Evolutionary conservation across 2,113 vertebrate species (phyloP).

Genomic region (Pao palembangensis): DNA sequence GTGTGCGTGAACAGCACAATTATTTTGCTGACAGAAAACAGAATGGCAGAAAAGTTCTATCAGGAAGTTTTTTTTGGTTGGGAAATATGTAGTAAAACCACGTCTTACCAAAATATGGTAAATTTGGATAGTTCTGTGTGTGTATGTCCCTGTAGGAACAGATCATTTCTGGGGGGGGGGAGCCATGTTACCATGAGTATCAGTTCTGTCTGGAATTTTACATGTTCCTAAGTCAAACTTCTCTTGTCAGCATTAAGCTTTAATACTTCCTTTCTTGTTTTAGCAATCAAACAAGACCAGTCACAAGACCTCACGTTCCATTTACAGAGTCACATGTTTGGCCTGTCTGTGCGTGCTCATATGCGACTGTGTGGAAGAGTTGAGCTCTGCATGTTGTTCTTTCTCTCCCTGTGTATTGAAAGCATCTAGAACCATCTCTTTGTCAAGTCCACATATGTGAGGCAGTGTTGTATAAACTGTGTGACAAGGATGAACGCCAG

Average conservation of each 20-base stretch:
- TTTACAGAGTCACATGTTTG: background rate
- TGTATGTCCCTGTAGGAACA: too few relatives aligned
- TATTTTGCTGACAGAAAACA: too few relatives aligned
- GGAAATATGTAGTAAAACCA: background rate
- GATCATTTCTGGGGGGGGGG: background rate
- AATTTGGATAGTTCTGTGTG: too few relatives aligned
- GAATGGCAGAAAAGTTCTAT: background rate
- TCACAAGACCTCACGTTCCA: slow-evolving; percentile 1
- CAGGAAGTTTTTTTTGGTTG: background rate
- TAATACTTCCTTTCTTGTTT: slow-evolving; percentile 5
- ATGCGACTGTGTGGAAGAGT: slow-evolving; percentile 24
- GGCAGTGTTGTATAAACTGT: slow-evolving; percentile 6
- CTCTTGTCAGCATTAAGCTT: background rate
- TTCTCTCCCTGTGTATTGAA: slow-evolving; percentile 11
- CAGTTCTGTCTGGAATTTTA: background rate
- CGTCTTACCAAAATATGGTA: background rate
- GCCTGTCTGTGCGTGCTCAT: background rate
- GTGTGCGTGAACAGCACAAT: background rate
- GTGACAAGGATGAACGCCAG: background rate
- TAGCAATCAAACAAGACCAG: background rate
- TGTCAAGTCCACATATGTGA: slow-evolving; percentile 23
- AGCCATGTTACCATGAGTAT: background rate
- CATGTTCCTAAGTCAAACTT: background rate
- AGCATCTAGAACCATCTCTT: slow-evolving; percentile 48
- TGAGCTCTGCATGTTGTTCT: slow-evolving; percentile 20